Base-by-base conservation (phyloP, 2,113 vertebrate species). In the Columba livia region DNA sequence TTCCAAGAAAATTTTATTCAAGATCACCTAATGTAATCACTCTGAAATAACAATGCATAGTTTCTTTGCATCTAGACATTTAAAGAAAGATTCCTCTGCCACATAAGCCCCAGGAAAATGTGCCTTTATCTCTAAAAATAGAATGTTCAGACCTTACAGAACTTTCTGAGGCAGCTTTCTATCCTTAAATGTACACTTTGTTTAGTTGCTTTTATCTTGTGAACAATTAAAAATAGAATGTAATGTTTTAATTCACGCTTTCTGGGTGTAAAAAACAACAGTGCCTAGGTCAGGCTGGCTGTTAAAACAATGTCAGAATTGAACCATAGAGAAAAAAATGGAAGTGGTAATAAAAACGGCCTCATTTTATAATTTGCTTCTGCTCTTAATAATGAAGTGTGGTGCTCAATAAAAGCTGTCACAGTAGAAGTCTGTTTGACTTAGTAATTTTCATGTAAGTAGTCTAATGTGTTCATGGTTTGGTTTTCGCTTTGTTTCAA, bases 381-480 rank as follows among this genome's bases (percentile, higher is more conserved):
- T 85, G n/a, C 23, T 79, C 13, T 58, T 69, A 79, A 32, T 69
- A 79, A 32, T 36, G 2, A 81, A 88, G 26, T 5, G 34, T 67
- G 36, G 73, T 25, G 69, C 12, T 48, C 38, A 48, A 56, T 29
- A 79, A 94, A 91, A 85, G 62, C 1, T 23, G 32, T 34, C 44
- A 44, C 3, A 48, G n/a, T 42, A 36, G 14, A 77, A 70, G 21
- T 62, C n/a, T n/a, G 32, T 61, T 75, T 47, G 62, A 82, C 54
- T 66, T 73, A 26, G 12, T 75, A 36, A 79, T 77, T 85, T 87
- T 60, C 71, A 73, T 5, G 4, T 13, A 65, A 48, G 66, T 29
- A 75, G 38, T 73, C 44, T 51, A 11, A 74, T 60, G 16, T 25
- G 5, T 53, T 61, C 0, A 0, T 11, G n/a, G 12, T 26, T 82